phyloP scores from a whole-genome alignment of 2,113 vertebrate species.

The Pitta sordida region DNA sequence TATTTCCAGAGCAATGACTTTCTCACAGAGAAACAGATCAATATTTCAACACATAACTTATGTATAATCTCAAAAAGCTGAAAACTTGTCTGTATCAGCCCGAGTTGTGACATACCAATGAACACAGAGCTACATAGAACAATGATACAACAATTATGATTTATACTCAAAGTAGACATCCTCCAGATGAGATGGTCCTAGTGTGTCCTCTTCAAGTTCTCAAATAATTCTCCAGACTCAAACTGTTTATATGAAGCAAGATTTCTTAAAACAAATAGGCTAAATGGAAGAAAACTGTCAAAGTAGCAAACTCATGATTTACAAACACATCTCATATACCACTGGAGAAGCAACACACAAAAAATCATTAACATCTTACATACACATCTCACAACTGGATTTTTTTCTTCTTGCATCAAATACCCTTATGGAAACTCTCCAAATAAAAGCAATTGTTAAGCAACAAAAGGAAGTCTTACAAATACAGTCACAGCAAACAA shows the following conservation, averaged over 20 bases:
- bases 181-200: not conserved
- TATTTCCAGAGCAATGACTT: not conserved
- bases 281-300: not conserved
- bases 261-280: not conserved
- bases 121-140: not conserved
- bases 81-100: not conserved
- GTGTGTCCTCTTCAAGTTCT: not conserved
- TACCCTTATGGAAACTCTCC: not conserved
- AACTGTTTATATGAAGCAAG: not conserved
- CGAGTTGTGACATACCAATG: not conserved
- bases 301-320: not conserved
- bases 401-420: not conserved
- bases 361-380: not conserved
- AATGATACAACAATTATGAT: rapidly evolving
- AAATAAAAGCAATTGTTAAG: not conserved
- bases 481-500: not conserved
- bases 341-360: not conserved
- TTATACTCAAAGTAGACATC: not conserved
- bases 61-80: not conserved
- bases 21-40: not conserved
- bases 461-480: not conserved
- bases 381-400: not conserved
- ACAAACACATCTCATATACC: not conserved
- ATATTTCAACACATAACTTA: not conserved
- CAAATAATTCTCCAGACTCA: not conserved